These are phyloP conservation scores for Pterostichus niger DNA, from an alignment of 2,888 invertebrate species.

Conservation along the genomic window DNA sequence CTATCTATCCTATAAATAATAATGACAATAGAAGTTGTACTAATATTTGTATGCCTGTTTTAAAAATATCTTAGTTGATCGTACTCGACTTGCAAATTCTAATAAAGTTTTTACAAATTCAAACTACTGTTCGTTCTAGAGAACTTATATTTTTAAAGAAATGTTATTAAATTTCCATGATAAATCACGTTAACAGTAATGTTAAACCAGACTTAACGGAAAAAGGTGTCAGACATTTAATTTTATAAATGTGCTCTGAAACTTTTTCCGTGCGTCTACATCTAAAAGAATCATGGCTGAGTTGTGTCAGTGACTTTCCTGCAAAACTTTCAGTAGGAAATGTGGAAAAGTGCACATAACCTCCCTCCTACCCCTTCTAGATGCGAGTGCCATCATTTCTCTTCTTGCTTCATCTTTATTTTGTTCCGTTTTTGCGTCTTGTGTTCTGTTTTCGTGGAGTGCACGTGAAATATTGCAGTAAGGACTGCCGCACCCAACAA, in stretches of 20 bases:
- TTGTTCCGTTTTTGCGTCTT: constrained; percentile 17
- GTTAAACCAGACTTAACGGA: constrained; percentile 16
- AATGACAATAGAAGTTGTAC: too few species aligned
- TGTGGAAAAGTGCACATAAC: constrained; percentile 19
- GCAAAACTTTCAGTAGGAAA: constrained; percentile 26
- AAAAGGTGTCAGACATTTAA: constrained; percentile 32
- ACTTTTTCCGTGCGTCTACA: not conserved
- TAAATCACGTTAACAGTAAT: not conserved
- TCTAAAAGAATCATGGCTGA: constrained; percentile 14
- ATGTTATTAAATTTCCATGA: not conserved
- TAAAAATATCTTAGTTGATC: too few species aligned
- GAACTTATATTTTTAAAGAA: not conserved
- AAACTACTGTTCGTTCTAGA: too few species aligned
- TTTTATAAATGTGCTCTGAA: constrained; percentile 41
- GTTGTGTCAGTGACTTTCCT: constrained; percentile 33
- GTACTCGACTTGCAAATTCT: too few species aligned
- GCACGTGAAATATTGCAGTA: constrained; percentile 48
- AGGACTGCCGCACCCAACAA: constrained; percentile 35
- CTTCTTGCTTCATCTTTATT: constrained; percentile 48
- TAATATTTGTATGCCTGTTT: too few species aligned
- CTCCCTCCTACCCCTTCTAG: not conserved
- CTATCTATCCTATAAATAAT: too few species aligned
- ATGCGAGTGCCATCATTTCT: constrained; percentile 22
- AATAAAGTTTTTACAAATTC: too few species aligned
- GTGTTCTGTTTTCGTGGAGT: constrained; percentile 29